Evolutionary conservation across 2,888 invertebrate genomes (phyloP), one percentile per base, ranked within the genome.

Genomic region (Agrilus mali): DNA sequence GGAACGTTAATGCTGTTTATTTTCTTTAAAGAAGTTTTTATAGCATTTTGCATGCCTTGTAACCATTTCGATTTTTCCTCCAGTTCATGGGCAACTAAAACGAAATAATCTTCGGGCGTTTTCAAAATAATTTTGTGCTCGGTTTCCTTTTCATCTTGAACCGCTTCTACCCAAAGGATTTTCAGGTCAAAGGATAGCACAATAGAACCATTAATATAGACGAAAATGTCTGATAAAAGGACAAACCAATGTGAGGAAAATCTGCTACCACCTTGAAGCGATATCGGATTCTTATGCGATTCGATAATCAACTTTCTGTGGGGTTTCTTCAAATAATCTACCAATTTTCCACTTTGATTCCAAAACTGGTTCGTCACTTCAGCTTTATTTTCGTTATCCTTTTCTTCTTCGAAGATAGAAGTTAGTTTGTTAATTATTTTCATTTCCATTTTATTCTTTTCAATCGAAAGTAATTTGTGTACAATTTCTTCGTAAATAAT

Each of bases 191-290:
- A 82, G 0, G 74, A 64, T 44, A 71, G 75, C 41, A 80, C 73
- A 2, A 77, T 73, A 20, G 80, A 78, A 33, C 82, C 82, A 55
- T 74, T 74, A 20, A 82, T 69, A 58, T 89, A 87, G 43, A 88
- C 76, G 49, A 92, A 80, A 43, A 82, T 69, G 64, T 92, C 90
- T 43, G 81, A 86, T 57, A 92, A 78, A 40, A 92, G 69, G 51
- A 90, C 75, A 56, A 92, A 87, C 72, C 81, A 81, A 56, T 86
- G 84, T 1, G 80, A 78, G 4, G 82, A 80, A 62, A 89, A 84
- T 48, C 84, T 72, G 16, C 83, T 78, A 22, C 80, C 78, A 57
- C 81, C 79, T 4, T 76, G 70, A 46, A 88, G 67, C 50, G 75
- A 77, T 3, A 92, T 64, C 1, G 82, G 80, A 50, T 79, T 72